Base-by-base conservation (phyloP, 2,888 invertebrate genomes). In the Copidosoma aretas region DNA sequence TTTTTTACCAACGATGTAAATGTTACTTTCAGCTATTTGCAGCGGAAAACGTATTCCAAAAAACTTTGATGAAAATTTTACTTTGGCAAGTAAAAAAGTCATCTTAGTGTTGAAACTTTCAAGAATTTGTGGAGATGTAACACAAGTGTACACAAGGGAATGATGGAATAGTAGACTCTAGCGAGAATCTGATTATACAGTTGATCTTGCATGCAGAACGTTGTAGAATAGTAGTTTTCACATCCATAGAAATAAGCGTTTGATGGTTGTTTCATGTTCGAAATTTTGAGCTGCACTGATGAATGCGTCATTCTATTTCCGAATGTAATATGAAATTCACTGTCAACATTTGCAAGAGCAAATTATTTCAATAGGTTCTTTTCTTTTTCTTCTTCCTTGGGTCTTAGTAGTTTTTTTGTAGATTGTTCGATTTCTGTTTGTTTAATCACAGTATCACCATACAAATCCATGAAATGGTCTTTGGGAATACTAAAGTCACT, bases 1-100 rank as follows among this genome's bases (percentile, higher is more conserved):
- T 56, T 32, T 68, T 64, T 71, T 69, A 71, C 71, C 68, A 71
- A 69, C 68, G 61, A 58, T 67, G 61, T 63, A 21, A 51, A 57
- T 60, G 60, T 63, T 62, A 59, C 43, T 60, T 49, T 32, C 57
- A 49, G 5, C 41, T 64, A 57, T 3, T 64, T 53, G n/a, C 41
- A 66, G 46, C 43, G 62, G 43, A 17, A 22, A 49, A 10, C 17
- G 46, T 56, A 22, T 43, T 63, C 56, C 64, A 58, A 32, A 22
- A 19, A 17, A 24, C 19, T 53, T 17, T 63, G 58, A 49, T 39
- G 59, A 60, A 65, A 46, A 56, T 65, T 62, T 65, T 59, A 65
- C 46, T 56, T 57, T 52, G 49, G 64, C 14, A 43, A 70, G 60
- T 56, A 53, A 60, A 63, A 54, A 52, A 22, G 12, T 46, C 43